phyloP scores from a whole-genome alignment of 2,113 vertebrate species.

The Alexandromys fortis region DNA sequence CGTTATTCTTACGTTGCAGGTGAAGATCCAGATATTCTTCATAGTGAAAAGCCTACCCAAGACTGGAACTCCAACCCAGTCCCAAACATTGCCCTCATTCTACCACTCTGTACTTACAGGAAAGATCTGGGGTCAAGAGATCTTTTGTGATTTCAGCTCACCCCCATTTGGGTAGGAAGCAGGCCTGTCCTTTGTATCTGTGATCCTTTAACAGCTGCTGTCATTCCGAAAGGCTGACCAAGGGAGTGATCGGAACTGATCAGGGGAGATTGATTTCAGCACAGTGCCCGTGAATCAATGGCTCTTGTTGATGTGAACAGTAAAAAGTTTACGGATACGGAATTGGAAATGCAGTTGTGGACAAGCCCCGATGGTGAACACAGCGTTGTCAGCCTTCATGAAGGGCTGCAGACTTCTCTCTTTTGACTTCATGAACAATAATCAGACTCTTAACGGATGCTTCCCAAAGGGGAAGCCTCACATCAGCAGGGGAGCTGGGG shows the following conservation, averaged over 20 bases:
- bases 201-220: conserved; percentile 66
- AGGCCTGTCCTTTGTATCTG: conserved; percentile 49
- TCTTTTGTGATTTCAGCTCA: conserved; percentile 40
- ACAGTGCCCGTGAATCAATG: conserved; percentile 74
- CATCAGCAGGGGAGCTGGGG: not conserved
- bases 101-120: not conserved
- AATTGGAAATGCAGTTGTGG: conserved; percentile 43
- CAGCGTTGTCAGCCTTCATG: conserved; percentile 39
- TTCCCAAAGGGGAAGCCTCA: not conserved
- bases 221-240: conserved; percentile 76
- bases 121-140: not conserved
- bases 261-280: conserved; percentile 71
- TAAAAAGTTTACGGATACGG: conserved; percentile 71
- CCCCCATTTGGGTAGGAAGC: conserved; percentile 48
- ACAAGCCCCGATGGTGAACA: conserved; percentile 48
- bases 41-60: not conserved
- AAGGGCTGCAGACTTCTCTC: conserved; percentile 29
- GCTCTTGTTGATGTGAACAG: conserved; percentile 73
- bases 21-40: not conserved
- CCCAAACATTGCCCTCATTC: not conserved
- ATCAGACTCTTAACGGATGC: not conserved
- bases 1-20: not conserved
- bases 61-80: not conserved
- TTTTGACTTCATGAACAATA: conserved; percentile 2
- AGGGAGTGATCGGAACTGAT: conserved; percentile 70